Evolutionary conservation across 2,797 vertebrate genomes (phyloP).

Genomic region (Thamnophis elegans): DNA sequence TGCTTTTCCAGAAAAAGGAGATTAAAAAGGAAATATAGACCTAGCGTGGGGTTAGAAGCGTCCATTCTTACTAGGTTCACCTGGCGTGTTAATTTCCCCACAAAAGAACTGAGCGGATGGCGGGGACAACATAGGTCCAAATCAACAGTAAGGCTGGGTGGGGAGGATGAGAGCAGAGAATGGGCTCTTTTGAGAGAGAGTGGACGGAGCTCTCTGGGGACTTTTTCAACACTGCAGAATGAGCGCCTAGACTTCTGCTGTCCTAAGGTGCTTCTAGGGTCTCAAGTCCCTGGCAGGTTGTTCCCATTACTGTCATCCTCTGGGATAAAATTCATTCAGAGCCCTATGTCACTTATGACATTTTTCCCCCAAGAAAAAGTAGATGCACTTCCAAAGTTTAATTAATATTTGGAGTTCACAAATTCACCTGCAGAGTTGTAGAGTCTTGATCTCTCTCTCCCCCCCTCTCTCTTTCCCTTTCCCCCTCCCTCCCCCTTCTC

Average conservation of each 20-base stretch:
- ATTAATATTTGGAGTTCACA: background rate
- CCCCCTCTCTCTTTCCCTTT: no score
- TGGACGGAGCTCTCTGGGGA: background rate
- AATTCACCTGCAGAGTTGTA: background rate
- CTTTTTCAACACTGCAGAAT: background rate
- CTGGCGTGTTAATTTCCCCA: fast-evolving
- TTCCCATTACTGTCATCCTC: background rate
- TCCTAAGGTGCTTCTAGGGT: background rate
- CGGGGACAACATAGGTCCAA: background rate
- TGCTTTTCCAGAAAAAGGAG: background rate
- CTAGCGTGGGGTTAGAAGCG: background rate
- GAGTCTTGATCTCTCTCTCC: fast-evolving
- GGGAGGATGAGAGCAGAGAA: background rate
- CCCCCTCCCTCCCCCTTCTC: no score
- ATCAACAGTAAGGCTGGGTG: background rate
- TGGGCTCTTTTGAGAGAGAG: background rate
- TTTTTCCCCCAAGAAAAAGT: background rate
- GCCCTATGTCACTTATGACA: background rate
- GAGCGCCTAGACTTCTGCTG: background rate
- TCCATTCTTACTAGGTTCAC: no score
- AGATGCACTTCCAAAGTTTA: background rate
- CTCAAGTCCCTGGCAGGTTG: background rate
- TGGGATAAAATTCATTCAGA: background rate
- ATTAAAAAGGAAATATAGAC: background rate
- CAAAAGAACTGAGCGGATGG: background rate